Percentiles rank a stretch among this genome's conserved stretches.
phyloP scores from a whole-genome alignment of 2,113 vertebrate genomes.

The Microcebus jonahi region DNA sequence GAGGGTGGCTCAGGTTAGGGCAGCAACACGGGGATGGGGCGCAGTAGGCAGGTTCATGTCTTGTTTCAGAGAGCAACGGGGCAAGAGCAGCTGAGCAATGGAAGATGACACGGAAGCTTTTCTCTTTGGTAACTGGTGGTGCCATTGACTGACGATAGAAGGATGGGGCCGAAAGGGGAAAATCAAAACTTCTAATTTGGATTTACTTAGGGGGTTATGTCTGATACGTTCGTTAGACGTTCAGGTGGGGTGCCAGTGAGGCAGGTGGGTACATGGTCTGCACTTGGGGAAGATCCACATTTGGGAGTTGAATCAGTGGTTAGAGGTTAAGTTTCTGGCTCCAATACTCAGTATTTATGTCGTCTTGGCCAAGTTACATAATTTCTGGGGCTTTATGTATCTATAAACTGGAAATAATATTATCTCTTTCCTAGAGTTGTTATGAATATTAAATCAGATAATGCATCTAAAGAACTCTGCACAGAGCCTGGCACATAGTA shows the following conservation, averaged over 20 bases:
- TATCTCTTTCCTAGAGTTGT: background rate
- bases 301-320: background rate
- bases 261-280: background rate
- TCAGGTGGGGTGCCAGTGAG: background rate
- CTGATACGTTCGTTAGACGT: background rate
- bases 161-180: background rate
- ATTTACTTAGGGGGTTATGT: background rate
- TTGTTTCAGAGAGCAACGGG: background rate
- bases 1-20: background rate
- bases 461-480: background rate
- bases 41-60: background rate
- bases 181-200: background rate
- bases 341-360: background rate
- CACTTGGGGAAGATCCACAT: background rate
- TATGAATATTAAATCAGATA: slow-evolving; percentile 40
- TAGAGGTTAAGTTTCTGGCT: background rate
- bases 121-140: background rate
- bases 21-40: background rate
- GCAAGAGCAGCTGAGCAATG: background rate
- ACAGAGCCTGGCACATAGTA: background rate
- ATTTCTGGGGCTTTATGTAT: background rate
- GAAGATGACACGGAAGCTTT: background rate
- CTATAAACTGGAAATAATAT: background rate
- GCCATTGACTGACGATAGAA: background rate
- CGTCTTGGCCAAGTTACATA: background rate